These are phyloP conservation scores for Belgica antarctica DNA, from an alignment of 2,888 invertebrate species.

Conservation along the genomic window DNA sequence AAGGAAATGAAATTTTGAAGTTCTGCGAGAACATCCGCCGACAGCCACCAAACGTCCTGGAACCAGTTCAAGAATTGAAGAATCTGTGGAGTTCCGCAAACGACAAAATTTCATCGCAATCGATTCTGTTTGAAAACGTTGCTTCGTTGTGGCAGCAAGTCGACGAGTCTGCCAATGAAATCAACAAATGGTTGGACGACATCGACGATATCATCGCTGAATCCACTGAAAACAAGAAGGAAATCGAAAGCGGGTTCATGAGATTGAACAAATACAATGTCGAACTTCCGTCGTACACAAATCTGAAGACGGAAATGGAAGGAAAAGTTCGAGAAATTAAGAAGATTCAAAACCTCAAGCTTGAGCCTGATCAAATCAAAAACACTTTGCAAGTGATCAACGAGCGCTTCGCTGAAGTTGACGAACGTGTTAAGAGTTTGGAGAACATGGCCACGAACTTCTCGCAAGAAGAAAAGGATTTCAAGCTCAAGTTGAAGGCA, in stretches of 20 bases:
- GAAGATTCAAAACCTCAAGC: slow-evolving; percentile 69
- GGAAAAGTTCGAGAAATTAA: slow-evolving; percentile 77
- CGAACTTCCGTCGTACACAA: slow-evolving; percentile 75
- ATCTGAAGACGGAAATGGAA: slow-evolving; percentile 72
- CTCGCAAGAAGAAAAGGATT: slow-evolving; percentile 69
- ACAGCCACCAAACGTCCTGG: slow-evolving; percentile 56
- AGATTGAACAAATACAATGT: slow-evolving; percentile 80
- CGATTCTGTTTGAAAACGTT: slow-evolving; percentile 82
- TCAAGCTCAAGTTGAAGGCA: slow-evolving; percentile 70
- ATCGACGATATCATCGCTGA: slow-evolving; percentile 74
- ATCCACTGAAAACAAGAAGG: slow-evolving; percentile 72
- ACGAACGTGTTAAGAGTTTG: slow-evolving; percentile 70
- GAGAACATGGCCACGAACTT: slow-evolving; percentile 71
- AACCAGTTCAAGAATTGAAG: slow-evolving; percentile 63
- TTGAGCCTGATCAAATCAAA: slow-evolving; percentile 64
- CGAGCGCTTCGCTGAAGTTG: slow-evolving; percentile 73
- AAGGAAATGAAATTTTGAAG: slow-evolving; percentile 58
- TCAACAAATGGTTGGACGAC: slow-evolving; percentile 79
- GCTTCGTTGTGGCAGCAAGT: slow-evolving; percentile 91
- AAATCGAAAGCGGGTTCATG: slow-evolving; percentile 76
- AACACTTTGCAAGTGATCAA: slow-evolving; percentile 64
- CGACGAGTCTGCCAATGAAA: slow-evolving; percentile 78
- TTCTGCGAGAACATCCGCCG: slow-evolving; percentile 53
- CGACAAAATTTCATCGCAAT: slow-evolving; percentile 68
- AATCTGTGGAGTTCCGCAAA: slow-evolving; percentile 69